Conservation (phyloP, 2,113 vertebrate species). For the Sula dactylatra region DNA sequence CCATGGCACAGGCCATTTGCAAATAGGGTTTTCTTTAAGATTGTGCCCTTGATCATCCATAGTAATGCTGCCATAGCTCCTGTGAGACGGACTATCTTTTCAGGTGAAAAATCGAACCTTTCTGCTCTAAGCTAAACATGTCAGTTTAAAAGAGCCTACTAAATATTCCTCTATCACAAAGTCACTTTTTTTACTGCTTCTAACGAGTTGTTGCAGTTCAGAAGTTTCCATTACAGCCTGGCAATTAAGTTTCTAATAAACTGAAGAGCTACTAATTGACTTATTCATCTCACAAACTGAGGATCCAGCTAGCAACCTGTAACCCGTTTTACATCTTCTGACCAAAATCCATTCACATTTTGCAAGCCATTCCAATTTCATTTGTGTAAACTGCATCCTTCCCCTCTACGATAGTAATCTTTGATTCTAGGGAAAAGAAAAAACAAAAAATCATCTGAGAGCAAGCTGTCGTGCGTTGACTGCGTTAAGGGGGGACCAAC, state of each 20-base stretch:
- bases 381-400: constrained; percentile 39
- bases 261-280: constrained; percentile 66
- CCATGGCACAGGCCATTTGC: background rate
- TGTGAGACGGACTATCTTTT: background rate
- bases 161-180: constrained; percentile 41
- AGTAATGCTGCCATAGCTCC: background rate
- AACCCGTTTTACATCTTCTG: constrained; percentile 26
- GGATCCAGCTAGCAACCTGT: constrained; percentile 44
- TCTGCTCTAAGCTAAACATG: constrained; percentile 17
- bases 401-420: constrained; percentile 42
- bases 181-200: constrained; percentile 47
- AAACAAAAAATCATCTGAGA: constrained; percentile 15
- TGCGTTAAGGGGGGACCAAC: constrained; percentile 32
- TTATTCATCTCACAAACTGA: constrained; percentile 51
- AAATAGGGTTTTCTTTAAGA: background rate
- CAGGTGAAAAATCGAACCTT: background rate
- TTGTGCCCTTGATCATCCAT: background rate
- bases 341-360: constrained; percentile 49
- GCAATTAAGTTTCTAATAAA: constrained; percentile 74
- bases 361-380: constrained; percentile 47
- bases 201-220: constrained; percentile 68
- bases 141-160: constrained; percentile 1
- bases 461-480: background rate
- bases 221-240: constrained; percentile 68
- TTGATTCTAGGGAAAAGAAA: constrained; percentile 50